Base-by-base conservation (phyloP, 2,113 vertebrate genomes). In the Murina feae region DNA sequence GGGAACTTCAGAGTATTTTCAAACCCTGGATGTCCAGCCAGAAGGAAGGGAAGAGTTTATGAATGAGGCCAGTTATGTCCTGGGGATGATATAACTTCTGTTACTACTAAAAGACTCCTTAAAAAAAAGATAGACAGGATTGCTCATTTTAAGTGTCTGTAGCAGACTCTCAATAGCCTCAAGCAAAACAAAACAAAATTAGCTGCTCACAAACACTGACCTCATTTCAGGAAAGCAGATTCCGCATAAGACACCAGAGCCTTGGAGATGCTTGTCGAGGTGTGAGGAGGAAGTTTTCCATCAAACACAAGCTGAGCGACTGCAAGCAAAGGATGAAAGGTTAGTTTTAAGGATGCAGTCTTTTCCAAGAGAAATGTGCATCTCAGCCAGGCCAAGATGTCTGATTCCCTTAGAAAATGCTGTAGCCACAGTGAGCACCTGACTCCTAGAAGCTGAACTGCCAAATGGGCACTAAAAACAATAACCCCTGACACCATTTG, bases 401-500 rank as follows among this genome's bases (percentile, higher is more conserved):
- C 2, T 63, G 63, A 81, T 37, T 74, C 21, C 25, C 93, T 74
- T 74, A 89, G 89, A 89, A 96, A 95, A 94, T 53, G 25, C 92
- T 49, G 25, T 21, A 32, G 9, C 14, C n/a, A 12, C 42, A 44
- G 35, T 25, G 30, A 39, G 2, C 35, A 23, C 11, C 65, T 65
- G 39, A 80, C 53, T 95, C 23, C 44, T 35, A 39, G 81, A 92
- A 79, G 32, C 47, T 6, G 49, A 71, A 68, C 4, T 39, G 39
- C 71, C 72, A 93, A 83, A 86, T 9, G 49, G 90, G 35, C 83
- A 91, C 6, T 82, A 80, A 75, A 86, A 75, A 65, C n/a, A 91
- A 53, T 63, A 63, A 78, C 0, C 6, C 47, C 68, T 12, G 42
- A 53, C 21, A 20, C 12, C 37, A 86, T 91, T 96, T 96, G 65